phyloP scores from a whole-genome alignment of 1,140 invertebrate genomes.

The Drosophila rufa region DNA sequence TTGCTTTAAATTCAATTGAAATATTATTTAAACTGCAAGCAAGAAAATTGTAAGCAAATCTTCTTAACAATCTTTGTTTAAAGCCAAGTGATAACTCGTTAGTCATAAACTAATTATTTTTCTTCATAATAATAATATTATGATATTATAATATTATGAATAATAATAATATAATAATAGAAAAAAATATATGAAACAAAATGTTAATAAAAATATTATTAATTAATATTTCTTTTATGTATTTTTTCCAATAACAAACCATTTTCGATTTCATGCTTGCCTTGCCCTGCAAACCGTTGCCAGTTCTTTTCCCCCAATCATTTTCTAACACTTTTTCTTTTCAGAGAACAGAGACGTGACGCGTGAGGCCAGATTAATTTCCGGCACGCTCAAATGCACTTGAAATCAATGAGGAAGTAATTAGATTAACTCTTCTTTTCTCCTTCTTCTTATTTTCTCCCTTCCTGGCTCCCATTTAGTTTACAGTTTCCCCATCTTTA shows the following conservation, averaged over 20 bases:
- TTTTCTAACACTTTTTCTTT: constrained; percentile 63
- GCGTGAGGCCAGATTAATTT: constrained; percentile 27
- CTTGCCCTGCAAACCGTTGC: not conserved
- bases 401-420: constrained; percentile 79
- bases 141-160: no score
- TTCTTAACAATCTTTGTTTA: not conserved
- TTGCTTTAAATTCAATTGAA: no score
- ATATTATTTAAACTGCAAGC: no score
- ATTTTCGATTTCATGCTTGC: not conserved
- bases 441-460: constrained; percentile 11
- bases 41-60: no score
- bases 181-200: no score
- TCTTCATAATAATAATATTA: no score
- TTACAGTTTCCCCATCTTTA: constrained; percentile 15
- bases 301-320: constrained; percentile 2
- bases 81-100: not conserved
- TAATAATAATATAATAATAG: no score
- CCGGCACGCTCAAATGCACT: constrained; percentile 56
- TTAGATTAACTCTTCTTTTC: constrained; percentile 54
- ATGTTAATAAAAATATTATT: not conserved
- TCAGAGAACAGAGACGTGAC: not conserved
- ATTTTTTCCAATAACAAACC: not conserved
- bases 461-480: not conserved
- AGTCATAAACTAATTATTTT: no score
- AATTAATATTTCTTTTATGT: not conserved